Conservation (phyloP, 2,797 vertebrate species). For the Xiphophorus birchmanni region DNA sequence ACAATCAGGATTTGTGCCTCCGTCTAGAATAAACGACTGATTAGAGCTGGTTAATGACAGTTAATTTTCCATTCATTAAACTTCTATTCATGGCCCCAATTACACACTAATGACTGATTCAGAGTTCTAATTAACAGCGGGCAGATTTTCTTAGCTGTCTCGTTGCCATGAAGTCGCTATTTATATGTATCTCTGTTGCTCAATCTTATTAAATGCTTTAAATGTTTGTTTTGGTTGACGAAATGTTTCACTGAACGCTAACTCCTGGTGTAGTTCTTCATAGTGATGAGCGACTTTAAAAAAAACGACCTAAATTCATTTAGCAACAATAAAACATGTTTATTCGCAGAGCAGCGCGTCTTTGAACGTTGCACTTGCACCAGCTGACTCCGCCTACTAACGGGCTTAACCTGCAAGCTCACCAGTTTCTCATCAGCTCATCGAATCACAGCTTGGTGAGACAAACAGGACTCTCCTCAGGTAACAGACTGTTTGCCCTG, state of each 20-base stretch:
- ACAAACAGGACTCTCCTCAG: no score
- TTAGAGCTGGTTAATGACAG: conserved; percentile 54
- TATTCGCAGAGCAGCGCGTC: background rate
- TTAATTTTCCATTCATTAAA: conserved; percentile 75
- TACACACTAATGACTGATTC: conserved; percentile 61
- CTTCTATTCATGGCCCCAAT: conserved; percentile 60
- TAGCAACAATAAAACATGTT: background rate
- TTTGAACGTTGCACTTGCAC: no score
- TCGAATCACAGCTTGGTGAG: no score
- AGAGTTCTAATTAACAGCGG: conserved; percentile 57
- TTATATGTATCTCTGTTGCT: background rate
- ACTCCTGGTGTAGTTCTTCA: background rate
- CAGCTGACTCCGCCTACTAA: no score
- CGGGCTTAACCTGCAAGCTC: no score
- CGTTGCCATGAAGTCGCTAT: background rate
- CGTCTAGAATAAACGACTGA: conserved; percentile 57
- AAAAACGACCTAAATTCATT: background rate
- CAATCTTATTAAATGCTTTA: background rate
- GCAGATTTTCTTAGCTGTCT: conserved; percentile 45
- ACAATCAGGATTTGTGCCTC: conserved; percentile 45
- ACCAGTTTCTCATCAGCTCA: no score
- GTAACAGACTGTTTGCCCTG: no score
- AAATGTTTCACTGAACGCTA: background rate
- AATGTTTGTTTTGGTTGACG: background rate
- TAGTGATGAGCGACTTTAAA: background rate